Evolutionary conservation across 1,140 invertebrate genomes (phyloP).

Genomic region (Trichomalopsis sarcophagae): DNA sequence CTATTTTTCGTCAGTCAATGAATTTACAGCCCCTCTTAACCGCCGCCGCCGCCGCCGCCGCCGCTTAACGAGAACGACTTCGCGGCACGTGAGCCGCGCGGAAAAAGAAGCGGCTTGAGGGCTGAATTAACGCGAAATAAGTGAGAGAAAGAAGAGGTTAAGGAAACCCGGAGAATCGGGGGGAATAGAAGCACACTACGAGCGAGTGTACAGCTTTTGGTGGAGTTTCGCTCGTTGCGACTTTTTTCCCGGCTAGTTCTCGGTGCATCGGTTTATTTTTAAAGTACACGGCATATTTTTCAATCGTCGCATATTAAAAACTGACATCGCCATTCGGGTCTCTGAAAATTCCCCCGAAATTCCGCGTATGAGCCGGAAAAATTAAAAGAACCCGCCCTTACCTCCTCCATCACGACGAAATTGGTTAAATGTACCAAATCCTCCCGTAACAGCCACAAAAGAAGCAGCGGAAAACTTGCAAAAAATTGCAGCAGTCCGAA

Average conservation of each 20-base stretch:
- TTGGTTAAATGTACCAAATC: constrained; percentile 2
- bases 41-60: background rate
- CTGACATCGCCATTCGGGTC: background rate
- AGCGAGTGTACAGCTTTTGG: too few relatives aligned
- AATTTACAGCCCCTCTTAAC: constrained; percentile 73
- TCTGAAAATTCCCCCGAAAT: background rate
- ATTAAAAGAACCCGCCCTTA: background rate
- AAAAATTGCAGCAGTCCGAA: too few relatives aligned
- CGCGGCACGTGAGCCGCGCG: constrained; percentile 42
- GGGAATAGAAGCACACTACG: background rate
- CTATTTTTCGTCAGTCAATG: constrained; percentile 72
- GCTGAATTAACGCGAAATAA: constrained; percentile 71
- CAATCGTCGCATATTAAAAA: background rate
- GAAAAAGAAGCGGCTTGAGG: constrained; percentile 61
- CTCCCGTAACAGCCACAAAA: background rate
- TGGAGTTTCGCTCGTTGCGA: too few relatives aligned
- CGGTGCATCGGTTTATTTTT: too few relatives aligned
- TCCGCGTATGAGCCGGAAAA: background rate
- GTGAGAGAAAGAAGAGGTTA: constrained; percentile 53
- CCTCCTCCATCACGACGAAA: constrained; percentile 6
- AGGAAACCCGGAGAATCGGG: background rate
- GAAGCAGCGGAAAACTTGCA: background rate
- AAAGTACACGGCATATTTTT: background rate
- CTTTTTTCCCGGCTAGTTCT: too few relatives aligned
- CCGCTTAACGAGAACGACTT: constrained; percentile 51